These are phyloP conservation scores for Copsychus sechellarum DNA, from an alignment of 2,113 vertebrate genomes.

Conservation along the genomic window DNA sequence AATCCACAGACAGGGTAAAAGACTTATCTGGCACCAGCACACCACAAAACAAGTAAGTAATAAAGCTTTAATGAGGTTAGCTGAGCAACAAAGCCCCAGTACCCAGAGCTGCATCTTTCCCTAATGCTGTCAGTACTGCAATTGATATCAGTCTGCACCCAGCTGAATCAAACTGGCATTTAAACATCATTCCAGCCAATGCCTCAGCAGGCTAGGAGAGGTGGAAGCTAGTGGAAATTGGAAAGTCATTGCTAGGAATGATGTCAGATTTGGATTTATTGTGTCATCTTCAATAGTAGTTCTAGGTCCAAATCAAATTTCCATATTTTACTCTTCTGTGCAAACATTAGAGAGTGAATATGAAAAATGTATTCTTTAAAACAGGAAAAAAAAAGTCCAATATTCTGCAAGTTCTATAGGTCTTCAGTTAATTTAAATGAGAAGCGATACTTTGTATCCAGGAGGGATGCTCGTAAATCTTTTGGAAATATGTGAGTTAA, in stretches of 20 bases:
- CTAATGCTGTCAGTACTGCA: background rate
- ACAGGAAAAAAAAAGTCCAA: background rate
- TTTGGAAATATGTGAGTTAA: background rate
- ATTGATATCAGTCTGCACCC: background rate
- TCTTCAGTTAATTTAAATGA: background rate
- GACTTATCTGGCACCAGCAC: background rate
- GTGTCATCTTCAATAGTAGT: background rate
- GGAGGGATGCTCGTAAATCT: background rate
- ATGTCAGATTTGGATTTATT: background rate
- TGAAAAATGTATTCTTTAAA: background rate
- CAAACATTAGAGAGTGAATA: accelerated
- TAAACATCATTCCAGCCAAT: background rate
- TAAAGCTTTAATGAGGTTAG: background rate
- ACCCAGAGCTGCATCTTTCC: background rate
- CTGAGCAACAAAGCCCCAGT: background rate
- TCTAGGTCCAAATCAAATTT: background rate
- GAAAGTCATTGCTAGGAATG: background rate
- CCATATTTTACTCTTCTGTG: background rate
- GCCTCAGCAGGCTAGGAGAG: background rate
- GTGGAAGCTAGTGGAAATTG: background rate
- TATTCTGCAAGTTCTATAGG: background rate
- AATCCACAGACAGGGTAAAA: background rate
- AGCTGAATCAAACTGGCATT: background rate
- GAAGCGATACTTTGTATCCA: background rate
- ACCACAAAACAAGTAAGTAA: background rate